Conservation (phyloP, 1,140 invertebrate genomes). For the Aethina tumida region DNA sequence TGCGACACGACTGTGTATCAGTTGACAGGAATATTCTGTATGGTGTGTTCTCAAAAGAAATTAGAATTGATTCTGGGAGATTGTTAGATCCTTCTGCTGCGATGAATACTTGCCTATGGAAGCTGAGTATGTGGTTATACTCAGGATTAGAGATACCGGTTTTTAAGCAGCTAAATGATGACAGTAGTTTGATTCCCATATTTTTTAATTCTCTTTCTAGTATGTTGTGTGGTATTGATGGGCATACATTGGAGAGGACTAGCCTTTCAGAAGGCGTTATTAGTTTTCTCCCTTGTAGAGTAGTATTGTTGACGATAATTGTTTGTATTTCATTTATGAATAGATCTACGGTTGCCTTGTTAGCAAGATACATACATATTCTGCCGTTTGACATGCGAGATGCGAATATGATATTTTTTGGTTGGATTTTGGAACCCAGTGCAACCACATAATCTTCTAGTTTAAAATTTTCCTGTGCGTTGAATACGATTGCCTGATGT, state of each 20-base stretch:
- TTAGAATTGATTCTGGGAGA: background rate
- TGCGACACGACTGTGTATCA: background rate
- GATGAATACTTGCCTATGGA: conserved; percentile 8
- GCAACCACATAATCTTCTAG: conserved; percentile 4
- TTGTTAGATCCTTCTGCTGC: background rate
- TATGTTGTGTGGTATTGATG: conserved; percentile 4
- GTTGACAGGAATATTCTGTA: conserved; percentile 2
- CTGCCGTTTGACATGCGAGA: conserved; percentile 8
- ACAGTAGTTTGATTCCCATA: conserved; percentile 4
- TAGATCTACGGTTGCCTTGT: conserved; percentile 4
- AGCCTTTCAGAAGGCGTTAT: conserved; percentile 2
- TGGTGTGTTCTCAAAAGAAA: background rate
- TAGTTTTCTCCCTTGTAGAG: conserved; percentile 3
- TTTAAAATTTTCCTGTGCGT: conserved; percentile 2
- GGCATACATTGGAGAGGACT: conserved; percentile 8
- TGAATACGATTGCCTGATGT: conserved; percentile 7
- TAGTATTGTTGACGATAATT: background rate
- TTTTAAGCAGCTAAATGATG: conserved; percentile 1
- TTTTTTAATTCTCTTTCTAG: conserved; percentile 1
- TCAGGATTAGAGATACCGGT: conserved; percentile 1
- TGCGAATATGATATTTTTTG: conserved; percentile 7
- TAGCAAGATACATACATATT: conserved; percentile 10
- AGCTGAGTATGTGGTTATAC: conserved; percentile 8
- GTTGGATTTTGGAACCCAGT: conserved; percentile 2
- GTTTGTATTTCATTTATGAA: background rate